Base-by-base conservation (phyloP, 2,113 vertebrate genomes). In the Dipodomys ordii region DNA sequence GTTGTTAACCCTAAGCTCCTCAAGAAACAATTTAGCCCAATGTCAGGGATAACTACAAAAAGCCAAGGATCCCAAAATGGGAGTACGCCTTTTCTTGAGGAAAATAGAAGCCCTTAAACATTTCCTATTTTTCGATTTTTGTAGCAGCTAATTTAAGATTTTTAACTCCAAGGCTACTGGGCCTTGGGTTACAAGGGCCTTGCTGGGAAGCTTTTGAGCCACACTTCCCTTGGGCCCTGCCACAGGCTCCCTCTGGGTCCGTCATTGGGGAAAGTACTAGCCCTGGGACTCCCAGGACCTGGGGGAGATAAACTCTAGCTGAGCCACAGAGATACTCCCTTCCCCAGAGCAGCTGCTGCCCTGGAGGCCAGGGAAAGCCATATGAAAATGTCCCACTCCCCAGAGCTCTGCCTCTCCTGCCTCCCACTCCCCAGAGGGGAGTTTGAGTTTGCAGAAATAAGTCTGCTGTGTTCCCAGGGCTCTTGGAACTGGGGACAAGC, bases 191-290 rank as follows among this genome's bases (percentile, higher is more conserved):
- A 22, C 18, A 49, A 49, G 30, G 6, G 3, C 71, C 16, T n/a
- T 20, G 6, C 8, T 4, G 4, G 5, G 12, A 3, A 39, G 30
- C 2, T 68, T 20, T 35, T 49, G 3, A 2, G 6, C 44, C 32
- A 10, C 19, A n/a, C 44, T 23, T 6, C 67, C 19, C 65, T 67
- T 0, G 0, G 0, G 9, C 9, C 60, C 60, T 13, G 32, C 5
- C 30, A 20, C 10, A 1, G 6, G 25, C 65, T 13, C 71, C 60
- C 7, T 11, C n/a, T 5, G 4, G 25, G 20, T 64, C 15, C 2
- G 10, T 27, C 0, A 11, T 60, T 62, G 0, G 2, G 22, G 30
- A 39, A 3, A 6, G 10, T 30, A 44, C 39, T n/a, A 2, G 6
- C 20, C 11, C 7, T 1, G 2, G 10, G 74, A 28, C 25, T 20